Evolutionary conservation across 2,113 vertebrate genomes (phyloP).

Genomic region (Ciconia stormi): DNA sequence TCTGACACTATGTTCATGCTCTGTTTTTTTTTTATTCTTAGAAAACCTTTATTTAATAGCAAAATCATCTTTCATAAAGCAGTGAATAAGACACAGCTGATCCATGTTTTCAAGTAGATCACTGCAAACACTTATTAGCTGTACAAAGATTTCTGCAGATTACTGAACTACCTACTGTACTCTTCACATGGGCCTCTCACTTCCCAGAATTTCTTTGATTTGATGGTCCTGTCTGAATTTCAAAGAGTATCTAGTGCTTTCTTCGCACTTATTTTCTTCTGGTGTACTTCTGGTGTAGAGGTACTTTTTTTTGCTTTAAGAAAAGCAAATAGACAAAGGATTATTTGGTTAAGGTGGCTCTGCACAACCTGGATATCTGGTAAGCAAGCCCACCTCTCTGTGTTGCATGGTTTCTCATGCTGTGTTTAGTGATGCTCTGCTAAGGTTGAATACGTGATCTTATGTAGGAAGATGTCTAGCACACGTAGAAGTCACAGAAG

Average conservation of each 20-base stretch:
- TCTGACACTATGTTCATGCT: background rate
- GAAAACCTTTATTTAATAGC: background rate
- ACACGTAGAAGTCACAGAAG: background rate
- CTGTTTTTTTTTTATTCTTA: background rate
- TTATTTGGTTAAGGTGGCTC: background rate
- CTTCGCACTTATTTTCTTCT: background rate
- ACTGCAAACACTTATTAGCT: background rate
- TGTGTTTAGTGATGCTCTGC: background rate
- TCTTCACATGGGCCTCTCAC: background rate
- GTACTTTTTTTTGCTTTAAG: background rate
- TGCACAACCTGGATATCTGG: background rate
- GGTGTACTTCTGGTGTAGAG: background rate
- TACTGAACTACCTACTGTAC: background rate
- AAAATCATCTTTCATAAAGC: background rate
- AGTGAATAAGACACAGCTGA: background rate
- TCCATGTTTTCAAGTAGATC: background rate
- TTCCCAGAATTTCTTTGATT: background rate
- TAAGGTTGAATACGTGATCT: background rate
- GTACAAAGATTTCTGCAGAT: background rate
- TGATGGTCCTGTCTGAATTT: background rate
- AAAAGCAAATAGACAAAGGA: background rate
- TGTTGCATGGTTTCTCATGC: background rate
- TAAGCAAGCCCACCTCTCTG: background rate
- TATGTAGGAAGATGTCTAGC: background rate
- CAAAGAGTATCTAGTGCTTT: background rate